Evolutionary conservation across 1,140 invertebrate species (phyloP).

Genomic region (Drosophila subpulchrella): DNA sequence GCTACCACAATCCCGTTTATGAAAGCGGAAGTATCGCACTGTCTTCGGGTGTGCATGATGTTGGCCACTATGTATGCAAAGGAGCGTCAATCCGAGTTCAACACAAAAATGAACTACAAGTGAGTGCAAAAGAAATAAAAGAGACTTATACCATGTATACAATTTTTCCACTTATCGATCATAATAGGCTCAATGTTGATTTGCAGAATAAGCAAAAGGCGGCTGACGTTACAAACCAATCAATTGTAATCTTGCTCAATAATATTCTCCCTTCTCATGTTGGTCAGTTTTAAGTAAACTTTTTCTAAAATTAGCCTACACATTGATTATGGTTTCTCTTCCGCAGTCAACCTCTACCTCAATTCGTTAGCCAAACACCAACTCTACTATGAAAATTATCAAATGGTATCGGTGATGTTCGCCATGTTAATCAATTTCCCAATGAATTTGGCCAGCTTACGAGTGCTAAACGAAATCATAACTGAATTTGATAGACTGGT

Average conservation of each 20-base stretch:
- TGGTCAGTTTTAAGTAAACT: conserved; percentile 86
- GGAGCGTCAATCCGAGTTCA: conserved; percentile 94
- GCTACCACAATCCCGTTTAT: conserved; percentile 88
- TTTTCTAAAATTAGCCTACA: neutral
- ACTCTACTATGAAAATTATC: conserved; percentile 93
- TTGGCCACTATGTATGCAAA: conserved; percentile 90
- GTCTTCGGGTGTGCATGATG: conserved; percentile 88
- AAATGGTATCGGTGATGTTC: conserved; percentile 95
- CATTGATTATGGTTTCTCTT: conserved; percentile 41
- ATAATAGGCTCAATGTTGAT: conserved; percentile 85
- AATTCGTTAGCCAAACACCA: conserved; percentile 87
- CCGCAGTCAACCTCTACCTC: conserved; percentile 86
- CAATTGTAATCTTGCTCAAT: conserved; percentile 92
- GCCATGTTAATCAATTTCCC: conserved; percentile 93
- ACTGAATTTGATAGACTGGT: conserved; percentile 91
- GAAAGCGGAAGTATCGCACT: conserved; percentile 88
- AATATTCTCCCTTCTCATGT: conserved; percentile 95
- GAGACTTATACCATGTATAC: too few species aligned
- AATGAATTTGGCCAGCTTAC: conserved; percentile 88
- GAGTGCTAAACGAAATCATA: conserved; percentile 94
- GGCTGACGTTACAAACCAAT: conserved; percentile 89
- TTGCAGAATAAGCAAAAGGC: conserved; percentile 91
- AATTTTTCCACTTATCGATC: neutral
- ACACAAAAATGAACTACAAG: conserved; percentile 90
- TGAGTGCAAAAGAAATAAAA: conserved; percentile 23